Evolutionary conservation across 1,140 invertebrate species (phyloP).

Genomic region (Danaus melanippus): DNA sequence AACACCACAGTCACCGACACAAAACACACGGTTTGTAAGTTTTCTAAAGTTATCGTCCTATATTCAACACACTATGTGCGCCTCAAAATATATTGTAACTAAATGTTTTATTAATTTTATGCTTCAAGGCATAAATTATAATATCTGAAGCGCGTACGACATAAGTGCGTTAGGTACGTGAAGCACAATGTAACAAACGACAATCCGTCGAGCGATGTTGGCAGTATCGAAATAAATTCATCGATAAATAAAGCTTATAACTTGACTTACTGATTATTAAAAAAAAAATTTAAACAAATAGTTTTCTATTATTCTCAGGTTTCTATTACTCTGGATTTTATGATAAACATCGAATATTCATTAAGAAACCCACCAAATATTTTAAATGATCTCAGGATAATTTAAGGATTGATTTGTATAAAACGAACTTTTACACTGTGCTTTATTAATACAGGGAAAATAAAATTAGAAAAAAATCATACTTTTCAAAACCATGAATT

Average conservation of each 20-base stretch:
- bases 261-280: constrained; percentile 4
- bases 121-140: constrained; percentile 25
- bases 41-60: constrained; percentile 21
- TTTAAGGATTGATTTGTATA: too few relatives aligned
- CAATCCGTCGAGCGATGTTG: constrained; percentile 11
- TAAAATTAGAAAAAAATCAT: too few relatives aligned
- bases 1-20: constrained; percentile 9
- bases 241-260: not conserved
- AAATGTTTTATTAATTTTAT: constrained; percentile 28
- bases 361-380: too few relatives aligned
- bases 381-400: too few relatives aligned
- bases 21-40: too few relatives aligned
- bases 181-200: constrained; percentile 21
- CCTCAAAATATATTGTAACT: constrained; percentile 19
- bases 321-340: too few relatives aligned
- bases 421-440: too few relatives aligned
- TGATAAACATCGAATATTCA: too few relatives aligned
- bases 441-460: too few relatives aligned
- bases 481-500: too few relatives aligned
- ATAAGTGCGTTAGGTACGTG: not conserved
- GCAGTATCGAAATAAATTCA: not conserved
- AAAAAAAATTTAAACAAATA: constrained; percentile 16
- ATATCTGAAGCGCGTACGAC: constrained; percentile 19
- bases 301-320: too few relatives aligned
- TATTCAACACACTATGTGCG: constrained; percentile 16